A percentile compares a stretch with the other conserved stretches of the same genome.
phyloP scores from a whole-genome alignment of 2,797 vertebrate genomes.

The Margarornis squamiger region DNA sequence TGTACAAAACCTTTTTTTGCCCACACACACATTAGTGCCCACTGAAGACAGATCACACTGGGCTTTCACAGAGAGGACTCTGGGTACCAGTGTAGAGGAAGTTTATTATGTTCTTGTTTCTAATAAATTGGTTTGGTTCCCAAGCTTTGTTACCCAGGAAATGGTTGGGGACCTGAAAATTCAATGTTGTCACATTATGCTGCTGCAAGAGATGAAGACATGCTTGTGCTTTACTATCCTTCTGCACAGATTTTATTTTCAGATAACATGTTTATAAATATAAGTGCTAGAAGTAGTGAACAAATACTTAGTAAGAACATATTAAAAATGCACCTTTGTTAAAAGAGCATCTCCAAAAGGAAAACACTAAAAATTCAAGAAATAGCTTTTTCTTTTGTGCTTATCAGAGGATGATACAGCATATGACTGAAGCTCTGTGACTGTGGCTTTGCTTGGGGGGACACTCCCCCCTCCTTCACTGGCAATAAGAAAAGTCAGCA shows the following conservation, averaged over 20 bases:
- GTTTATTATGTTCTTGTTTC: background rate
- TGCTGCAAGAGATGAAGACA: background rate
- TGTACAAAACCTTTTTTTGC: background rate
- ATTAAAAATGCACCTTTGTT: background rate
- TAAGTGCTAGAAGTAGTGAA: background rate
- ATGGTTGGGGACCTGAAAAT: background rate
- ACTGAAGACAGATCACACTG: background rate
- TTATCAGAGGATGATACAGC: background rate
- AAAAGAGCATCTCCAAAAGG: background rate
- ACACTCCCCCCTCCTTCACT: rapidly evolving
- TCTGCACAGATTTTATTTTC: background rate
- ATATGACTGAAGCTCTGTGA: background rate
- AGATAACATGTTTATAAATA: background rate
- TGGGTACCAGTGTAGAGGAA: background rate
- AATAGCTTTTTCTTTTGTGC: background rate
- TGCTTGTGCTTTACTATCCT: background rate
- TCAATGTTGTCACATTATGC: background rate
- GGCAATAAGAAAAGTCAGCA: background rate
- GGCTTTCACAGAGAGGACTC: background rate
- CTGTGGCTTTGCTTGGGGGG: background rate
- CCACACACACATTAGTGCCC: background rate
- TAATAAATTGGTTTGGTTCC: background rate
- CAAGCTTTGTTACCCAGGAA: background rate
- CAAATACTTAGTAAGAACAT: background rate
- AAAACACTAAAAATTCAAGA: background rate